Conservation (phyloP, 2,888 invertebrate species). For the Nemurella pictetii region DNA sequence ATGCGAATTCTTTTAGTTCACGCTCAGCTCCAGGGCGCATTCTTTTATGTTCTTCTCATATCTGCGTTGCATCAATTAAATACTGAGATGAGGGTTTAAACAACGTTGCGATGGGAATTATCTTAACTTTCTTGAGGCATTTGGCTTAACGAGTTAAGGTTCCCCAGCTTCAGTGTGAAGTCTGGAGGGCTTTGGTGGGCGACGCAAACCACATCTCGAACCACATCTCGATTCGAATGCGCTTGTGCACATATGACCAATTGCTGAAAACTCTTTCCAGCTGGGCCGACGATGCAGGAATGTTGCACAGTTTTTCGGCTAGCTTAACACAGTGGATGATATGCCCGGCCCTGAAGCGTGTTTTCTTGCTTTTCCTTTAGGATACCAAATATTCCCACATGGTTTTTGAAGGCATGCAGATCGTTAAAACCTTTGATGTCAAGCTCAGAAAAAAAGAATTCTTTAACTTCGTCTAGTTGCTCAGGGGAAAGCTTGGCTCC, state of each 20-base stretch:
- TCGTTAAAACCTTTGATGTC: not conserved
- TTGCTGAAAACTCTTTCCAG: constrained; percentile 38
- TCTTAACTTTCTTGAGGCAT: no score
- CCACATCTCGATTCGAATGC: not conserved
- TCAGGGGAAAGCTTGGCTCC: not conserved
- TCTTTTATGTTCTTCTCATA: no score
- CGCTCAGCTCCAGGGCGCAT: no score
- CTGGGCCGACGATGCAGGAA: constrained; percentile 40
- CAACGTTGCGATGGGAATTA: no score
- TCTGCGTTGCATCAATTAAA: no score
- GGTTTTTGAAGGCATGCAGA: not conserved
- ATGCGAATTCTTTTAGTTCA: no score
- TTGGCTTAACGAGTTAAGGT: no score
- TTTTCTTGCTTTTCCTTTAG: not conserved
- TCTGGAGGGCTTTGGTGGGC: no score
- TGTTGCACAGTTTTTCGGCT: constrained; percentile 38
- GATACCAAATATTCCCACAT: not conserved
- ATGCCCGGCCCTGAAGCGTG: not conserved
- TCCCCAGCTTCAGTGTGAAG: no score
- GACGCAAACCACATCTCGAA: no score
- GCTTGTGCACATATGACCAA: constrained; percentile 29
- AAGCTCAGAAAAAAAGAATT: constrained; percentile 8
- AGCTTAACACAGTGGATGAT: constrained; percentile 33
- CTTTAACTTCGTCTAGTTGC: constrained; percentile 4
- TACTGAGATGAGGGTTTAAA: no score